Conservation (phyloP, 2,113 vertebrate genomes). For the Entosphenus tridentatus region DNA sequence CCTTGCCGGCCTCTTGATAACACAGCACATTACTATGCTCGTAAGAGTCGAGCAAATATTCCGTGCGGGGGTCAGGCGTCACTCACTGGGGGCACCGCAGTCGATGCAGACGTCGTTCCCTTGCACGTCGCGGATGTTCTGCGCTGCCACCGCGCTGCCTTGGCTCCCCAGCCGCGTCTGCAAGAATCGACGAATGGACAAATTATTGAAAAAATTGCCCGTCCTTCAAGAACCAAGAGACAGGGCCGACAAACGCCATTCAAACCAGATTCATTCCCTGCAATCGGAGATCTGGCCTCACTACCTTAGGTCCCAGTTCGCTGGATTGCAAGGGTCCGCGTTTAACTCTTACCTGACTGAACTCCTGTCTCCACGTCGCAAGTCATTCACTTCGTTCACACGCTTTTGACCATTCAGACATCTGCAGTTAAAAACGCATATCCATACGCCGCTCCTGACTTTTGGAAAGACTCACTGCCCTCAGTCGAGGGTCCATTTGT, state of each 20-base stretch:
- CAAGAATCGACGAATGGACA: not conserved
- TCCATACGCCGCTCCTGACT: too few relatives aligned
- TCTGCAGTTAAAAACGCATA: too few relatives aligned
- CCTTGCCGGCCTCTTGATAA: too few relatives aligned
- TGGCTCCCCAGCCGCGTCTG: conserved; percentile 85
- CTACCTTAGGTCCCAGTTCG: not conserved
- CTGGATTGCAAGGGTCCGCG: too few relatives aligned
- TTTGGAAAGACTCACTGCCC: too few relatives aligned
- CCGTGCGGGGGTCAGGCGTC: not conserved
- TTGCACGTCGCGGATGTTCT: conserved; percentile 54
- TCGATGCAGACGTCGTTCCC: conserved; percentile 78
- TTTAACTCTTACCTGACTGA: too few relatives aligned
- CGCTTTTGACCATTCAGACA: too few relatives aligned
- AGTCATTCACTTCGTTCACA: too few relatives aligned
- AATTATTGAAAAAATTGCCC: not conserved
- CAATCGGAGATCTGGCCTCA: conserved; percentile 22
- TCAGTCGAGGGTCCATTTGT: too few relatives aligned
- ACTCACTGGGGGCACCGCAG: conserved; percentile 73
- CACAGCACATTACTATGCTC: too few relatives aligned
- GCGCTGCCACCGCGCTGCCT: conserved; percentile 72
- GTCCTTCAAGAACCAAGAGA: not conserved
- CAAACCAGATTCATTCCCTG: conserved; percentile 12
- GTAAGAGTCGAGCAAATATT: too few relatives aligned
- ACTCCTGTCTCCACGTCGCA: too few relatives aligned
- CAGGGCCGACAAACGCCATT: conserved; percentile 12